Percentiles rank a stretch among this genome's conserved stretches.
These are phyloP conservation scores for Watsonalla cultraria DNA, from an alignment of 2,888 invertebrate species.

Conservation along the genomic window DNA sequence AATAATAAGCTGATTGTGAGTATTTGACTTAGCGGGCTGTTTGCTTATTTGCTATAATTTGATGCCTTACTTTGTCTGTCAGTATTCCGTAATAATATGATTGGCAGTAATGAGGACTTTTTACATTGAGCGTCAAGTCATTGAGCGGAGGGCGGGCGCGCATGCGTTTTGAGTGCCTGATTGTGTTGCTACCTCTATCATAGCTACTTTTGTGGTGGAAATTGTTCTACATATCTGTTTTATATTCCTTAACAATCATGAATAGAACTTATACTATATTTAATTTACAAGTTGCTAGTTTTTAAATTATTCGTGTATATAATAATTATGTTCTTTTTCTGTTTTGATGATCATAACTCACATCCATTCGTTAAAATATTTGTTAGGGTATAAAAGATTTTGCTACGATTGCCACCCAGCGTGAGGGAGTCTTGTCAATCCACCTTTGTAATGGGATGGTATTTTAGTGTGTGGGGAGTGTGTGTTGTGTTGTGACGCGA, in stretches of 20 bases:
- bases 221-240: not conserved
- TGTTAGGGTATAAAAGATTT: not conserved
- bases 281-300: not conserved
- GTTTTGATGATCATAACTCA: not conserved
- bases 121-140: slow-evolving; percentile 48
- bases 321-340: no score
- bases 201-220: slow-evolving; percentile 17
- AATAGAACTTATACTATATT: no score
- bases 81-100: no score
- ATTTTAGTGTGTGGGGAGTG: slow-evolving; percentile 36
- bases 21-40: no score
- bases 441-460: slow-evolving; percentile 18
- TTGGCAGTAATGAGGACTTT: slow-evolving; percentile 10
- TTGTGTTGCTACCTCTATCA: slow-evolving; percentile 30
- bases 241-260: no score
- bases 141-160: slow-evolving; percentile 68
- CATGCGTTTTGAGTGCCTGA: slow-evolving; percentile 42
- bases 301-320: no score
- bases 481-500: slow-evolving; percentile 44
- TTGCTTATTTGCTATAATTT: no score
- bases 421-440: slow-evolving; percentile 30
- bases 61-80: no score
- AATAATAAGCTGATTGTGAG: no score
- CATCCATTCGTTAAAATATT: not conserved
- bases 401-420: slow-evolving; percentile 32